Conservation (phyloP, 2,888 invertebrate genomes). For the Thyatira batis region DNA sequence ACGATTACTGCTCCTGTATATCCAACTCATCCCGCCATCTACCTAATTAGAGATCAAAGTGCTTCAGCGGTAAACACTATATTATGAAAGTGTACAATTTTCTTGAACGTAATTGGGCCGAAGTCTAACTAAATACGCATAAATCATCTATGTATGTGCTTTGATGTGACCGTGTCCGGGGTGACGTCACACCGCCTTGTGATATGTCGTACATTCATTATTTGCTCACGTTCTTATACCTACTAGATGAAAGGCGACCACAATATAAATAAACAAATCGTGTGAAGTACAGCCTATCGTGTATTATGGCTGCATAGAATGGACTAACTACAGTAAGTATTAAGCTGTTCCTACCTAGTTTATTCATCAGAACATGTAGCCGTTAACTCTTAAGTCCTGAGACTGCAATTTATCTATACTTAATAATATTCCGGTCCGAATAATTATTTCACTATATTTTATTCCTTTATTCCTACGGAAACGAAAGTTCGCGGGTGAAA, state of each 20-base stretch:
- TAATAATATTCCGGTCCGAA: too few species aligned
- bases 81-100: constrained; percentile 74
- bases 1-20: constrained; percentile 46
- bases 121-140: constrained; percentile 73
- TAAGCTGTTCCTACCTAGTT: too few species aligned
- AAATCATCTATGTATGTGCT: constrained; percentile 69
- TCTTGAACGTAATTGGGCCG: constrained; percentile 72
- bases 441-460: too few species aligned
- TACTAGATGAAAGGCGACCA: constrained; percentile 77
- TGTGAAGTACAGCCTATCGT: constrained; percentile 63
- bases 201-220: constrained; percentile 78
- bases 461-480: too few species aligned
- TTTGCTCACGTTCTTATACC: constrained; percentile 80
- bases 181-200: constrained; percentile 66
- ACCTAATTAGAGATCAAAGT: constrained; percentile 78
- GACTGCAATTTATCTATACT: too few species aligned
- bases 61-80: constrained; percentile 61
- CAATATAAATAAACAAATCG: constrained; percentile 78
- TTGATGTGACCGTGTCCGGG: constrained; percentile 77
- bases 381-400: constrained; percentile 31
- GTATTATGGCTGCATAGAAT: constrained; percentile 63
- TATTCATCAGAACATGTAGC: too few species aligned
- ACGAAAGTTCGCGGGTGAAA: too few species aligned
- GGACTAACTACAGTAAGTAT: constrained; percentile 62
- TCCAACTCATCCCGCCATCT: constrained; percentile 44